A percentile compares a stretch with the other conserved stretches of the same genome.
Evolutionary conservation across 37 sponge, comb jelly and placozoan genomes (phyloP).

Genomic region (Aphrocallistes beatrix): DNA sequence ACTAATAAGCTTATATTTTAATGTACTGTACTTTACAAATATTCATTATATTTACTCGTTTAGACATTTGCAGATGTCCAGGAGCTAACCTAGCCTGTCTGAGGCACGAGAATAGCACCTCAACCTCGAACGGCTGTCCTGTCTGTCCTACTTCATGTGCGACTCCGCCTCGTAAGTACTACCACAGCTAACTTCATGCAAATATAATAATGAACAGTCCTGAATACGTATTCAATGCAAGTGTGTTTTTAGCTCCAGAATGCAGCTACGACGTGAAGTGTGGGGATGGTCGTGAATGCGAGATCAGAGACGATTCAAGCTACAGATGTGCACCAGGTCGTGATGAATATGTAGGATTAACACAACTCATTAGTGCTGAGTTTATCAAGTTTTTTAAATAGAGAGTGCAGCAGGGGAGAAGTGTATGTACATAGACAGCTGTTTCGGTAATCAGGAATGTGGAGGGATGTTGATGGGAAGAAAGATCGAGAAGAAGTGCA

Average conservation of each 20-base stretch:
- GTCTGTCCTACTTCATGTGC: not conserved
- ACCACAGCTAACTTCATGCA: not conserved
- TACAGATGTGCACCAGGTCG: not conserved
- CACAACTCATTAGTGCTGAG: no score
- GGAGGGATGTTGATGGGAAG: not conserved
- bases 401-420: not conserved
- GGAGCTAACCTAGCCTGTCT: not conserved
- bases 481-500: not conserved
- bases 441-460: not conserved
- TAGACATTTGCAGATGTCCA: not conserved
- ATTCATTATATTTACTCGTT: no score
- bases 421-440: not conserved
- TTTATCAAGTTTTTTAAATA: not conserved
- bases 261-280: not conserved
- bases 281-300: not conserved
- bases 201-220: not conserved
- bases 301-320: slow-evolving; percentile 16
- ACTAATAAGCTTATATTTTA: no score
- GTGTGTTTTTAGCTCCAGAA: slow-evolving; percentile 9
- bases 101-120: not conserved
- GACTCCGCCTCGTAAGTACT: not conserved
- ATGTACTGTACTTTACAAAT: no score
- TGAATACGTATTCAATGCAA: not conserved
- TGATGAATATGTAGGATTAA: no score
- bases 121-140: not conserved